phyloP scores from a whole-genome alignment of 2,888 invertebrate genomes.

The Nomada goodeniana region DNA sequence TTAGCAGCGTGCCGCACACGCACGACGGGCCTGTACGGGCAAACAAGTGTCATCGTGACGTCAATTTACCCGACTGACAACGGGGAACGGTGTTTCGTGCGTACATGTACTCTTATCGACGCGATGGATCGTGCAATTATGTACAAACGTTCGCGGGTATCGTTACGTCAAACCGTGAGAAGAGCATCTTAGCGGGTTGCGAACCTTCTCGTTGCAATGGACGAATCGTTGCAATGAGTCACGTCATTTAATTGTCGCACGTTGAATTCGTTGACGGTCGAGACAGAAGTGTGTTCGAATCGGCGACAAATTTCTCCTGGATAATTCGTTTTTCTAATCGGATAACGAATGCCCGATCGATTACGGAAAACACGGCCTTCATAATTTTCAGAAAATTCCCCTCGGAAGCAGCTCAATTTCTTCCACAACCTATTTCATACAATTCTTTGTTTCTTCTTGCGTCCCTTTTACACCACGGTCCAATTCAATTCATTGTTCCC shows the following conservation, averaged over 20 bases:
- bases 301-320: too few relatives aligned
- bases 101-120: slow-evolving; percentile 46
- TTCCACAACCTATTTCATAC: not conserved
- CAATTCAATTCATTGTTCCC: not conserved
- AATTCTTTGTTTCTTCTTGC: not conserved
- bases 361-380: not conserved
- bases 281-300: too few relatives aligned
- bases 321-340: not conserved
- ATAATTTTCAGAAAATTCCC: not conserved
- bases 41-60: slow-evolving; percentile 73
- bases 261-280: too few relatives aligned
- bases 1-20: slow-evolving; percentile 38
- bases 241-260: too few relatives aligned
- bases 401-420: not conserved
- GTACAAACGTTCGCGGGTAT: not conserved
- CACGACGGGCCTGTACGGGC: slow-evolving; percentile 25
- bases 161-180: slow-evolving; percentile 33
- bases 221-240: too few relatives aligned
- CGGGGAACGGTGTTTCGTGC: slow-evolving; percentile 28
- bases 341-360: not conserved
- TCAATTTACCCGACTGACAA: slow-evolving; percentile 62
- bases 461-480: not conserved
- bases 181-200: not conserved
- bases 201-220: too few relatives aligned
- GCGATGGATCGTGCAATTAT: slow-evolving; percentile 29